Conservation (phyloP, 2,113 vertebrate genomes). For the Condylura cristata region DNA sequence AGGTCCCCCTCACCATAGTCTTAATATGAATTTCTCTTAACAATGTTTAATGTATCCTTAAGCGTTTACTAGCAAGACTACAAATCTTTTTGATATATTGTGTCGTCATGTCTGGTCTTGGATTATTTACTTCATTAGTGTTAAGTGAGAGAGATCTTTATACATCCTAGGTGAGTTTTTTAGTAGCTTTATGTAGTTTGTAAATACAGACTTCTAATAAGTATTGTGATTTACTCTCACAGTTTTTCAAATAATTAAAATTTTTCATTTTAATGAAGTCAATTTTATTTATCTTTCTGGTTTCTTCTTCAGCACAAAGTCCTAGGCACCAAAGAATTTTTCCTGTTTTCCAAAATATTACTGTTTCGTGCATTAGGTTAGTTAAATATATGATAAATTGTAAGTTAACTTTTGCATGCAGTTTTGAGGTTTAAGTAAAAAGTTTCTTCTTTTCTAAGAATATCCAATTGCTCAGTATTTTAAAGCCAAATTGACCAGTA, state of each 20-base stretch:
- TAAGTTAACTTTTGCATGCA: not conserved
- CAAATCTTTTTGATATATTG: not conserved
- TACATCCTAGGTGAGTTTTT: not conserved
- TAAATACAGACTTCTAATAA: not conserved
- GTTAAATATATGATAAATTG: not conserved
- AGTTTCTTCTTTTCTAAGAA: not conserved
- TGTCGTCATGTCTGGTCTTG: not conserved
- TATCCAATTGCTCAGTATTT: not conserved
- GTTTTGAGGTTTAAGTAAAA: not conserved
- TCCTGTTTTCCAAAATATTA: not conserved
- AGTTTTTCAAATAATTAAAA: not conserved
- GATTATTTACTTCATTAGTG: not conserved
- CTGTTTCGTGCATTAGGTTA: not conserved
- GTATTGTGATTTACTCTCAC: not conserved
- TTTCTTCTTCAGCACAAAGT: not conserved
- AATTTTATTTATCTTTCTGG: not conserved
- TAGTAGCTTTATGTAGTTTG: not conserved
- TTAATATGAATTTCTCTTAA: not conserved
- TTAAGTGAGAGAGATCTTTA: not conserved
- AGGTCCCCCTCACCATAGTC: not conserved
- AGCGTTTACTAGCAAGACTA: not conserved
- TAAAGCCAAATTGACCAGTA: not conserved
- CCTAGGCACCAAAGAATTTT: not conserved
- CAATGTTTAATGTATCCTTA: not conserved
- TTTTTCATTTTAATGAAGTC: constrained; percentile 11